Conservation (phyloP, 2,888 invertebrate species). For the Mesodorylaimus sp. region DNA sequence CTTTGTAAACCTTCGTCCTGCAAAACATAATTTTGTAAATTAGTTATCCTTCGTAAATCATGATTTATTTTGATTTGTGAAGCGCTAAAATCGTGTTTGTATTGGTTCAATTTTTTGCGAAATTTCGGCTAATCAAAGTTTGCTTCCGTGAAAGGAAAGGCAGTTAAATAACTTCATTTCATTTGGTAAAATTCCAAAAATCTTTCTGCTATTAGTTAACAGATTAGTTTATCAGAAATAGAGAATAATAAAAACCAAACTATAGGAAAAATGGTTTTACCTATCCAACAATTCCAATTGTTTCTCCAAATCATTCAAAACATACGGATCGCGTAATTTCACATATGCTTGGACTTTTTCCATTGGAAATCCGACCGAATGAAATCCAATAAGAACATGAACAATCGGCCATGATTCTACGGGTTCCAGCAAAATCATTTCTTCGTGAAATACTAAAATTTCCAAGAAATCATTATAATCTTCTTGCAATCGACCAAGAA, state of each 20-base stretch:
- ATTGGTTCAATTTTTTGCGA: too few relatives aligned
- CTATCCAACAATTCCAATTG: slow-evolving; percentile 85
- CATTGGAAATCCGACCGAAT: slow-evolving; percentile 57
- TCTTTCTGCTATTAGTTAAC: too few relatives aligned
- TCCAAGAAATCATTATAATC: slow-evolving; percentile 40
- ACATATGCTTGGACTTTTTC: slow-evolving; percentile 94
- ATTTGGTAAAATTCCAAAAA: too few relatives aligned
- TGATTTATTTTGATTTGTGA: too few relatives aligned
- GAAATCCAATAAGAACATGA: slow-evolving; percentile 88
- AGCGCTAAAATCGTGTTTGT: too few relatives aligned
- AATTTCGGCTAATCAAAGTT: too few relatives aligned
- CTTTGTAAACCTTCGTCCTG: slow-evolving; percentile 78
- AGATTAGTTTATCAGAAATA: too few relatives aligned
- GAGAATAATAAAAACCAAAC: too few relatives aligned
- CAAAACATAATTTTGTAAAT: slow-evolving; percentile 14
- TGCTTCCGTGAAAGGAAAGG: too few relatives aligned
- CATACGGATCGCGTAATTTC: slow-evolving; percentile 74
- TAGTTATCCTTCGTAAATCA: too few relatives aligned
- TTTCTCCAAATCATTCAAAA: slow-evolving; percentile 93
- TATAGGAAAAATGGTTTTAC: slow-evolving; percentile 11
- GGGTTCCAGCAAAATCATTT: slow-evolving; percentile 78
- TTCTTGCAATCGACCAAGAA: slow-evolving; percentile 78
- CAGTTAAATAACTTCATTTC: too few relatives aligned
- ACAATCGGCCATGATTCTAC: slow-evolving; percentile 95
- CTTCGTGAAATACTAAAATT: slow-evolving; percentile 71